These are phyloP conservation scores for Sphaerophoria taeniata DNA, from an alignment of 2,888 invertebrate species.

Conservation along the genomic window DNA sequence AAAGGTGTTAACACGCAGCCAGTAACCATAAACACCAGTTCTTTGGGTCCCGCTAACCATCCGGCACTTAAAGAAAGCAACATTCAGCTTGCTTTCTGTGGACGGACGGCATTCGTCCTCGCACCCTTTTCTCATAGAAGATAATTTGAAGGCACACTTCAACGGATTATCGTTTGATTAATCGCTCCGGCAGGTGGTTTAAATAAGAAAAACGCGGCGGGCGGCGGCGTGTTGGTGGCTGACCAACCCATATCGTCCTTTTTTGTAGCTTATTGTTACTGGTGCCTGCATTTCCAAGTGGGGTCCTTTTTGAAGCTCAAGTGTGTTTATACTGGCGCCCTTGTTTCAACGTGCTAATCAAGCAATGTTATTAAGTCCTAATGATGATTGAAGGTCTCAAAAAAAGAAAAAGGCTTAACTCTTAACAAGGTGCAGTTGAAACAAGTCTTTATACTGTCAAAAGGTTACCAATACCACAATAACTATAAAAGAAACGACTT, in stretches of 20 bases:
- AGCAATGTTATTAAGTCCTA: constrained; percentile 61
- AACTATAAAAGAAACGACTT: constrained; percentile 44
- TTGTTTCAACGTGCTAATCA: constrained; percentile 33
- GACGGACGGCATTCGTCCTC: constrained; percentile 33
- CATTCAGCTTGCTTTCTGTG: constrained; percentile 24
- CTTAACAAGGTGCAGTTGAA: constrained; percentile 50
- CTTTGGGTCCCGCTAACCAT: constrained; percentile 37
- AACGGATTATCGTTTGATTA: constrained; percentile 72
- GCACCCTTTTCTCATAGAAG: constrained; percentile 48
- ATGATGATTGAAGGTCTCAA: constrained; percentile 59
- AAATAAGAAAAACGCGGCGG: too few relatives aligned
- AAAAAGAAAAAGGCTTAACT: constrained; percentile 57
- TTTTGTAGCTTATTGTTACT: constrained; percentile 44
- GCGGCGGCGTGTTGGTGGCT: not conserved
- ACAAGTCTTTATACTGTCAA: constrained; percentile 3
- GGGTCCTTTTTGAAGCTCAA: constrained; percentile 41
- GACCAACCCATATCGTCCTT: constrained; percentile 51
- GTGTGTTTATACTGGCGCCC: constrained; percentile 56
- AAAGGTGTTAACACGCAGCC: constrained; percentile 73
- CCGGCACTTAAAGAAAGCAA: constrained; percentile 22
- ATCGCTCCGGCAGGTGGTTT: constrained; percentile 68
- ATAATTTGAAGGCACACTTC: constrained; percentile 59
- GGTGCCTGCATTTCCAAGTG: constrained; percentile 10
- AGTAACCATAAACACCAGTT: constrained; percentile 46
- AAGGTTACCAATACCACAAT: constrained; percentile 34